Percentiles rank a stretch among this genome's conserved stretches.
These are phyloP conservation scores for Megaleporinus macrocephalus DNA, from an alignment of 2,113 vertebrate species.

Conservation along the genomic window DNA sequence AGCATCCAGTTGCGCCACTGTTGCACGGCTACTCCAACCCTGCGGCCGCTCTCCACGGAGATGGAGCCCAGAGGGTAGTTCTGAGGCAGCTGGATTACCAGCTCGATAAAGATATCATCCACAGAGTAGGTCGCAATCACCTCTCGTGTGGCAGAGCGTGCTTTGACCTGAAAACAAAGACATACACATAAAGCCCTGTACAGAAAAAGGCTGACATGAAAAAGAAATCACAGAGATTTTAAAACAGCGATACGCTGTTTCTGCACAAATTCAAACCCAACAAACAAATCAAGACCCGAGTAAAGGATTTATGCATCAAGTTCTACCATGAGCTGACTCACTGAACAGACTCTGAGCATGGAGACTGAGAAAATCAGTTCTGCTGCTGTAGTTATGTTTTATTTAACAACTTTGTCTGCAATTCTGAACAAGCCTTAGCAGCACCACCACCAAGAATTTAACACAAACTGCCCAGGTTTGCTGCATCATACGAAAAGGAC, in stretches of 20 bases:
- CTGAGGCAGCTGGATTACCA: slow-evolving; percentile 93
- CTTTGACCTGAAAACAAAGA: slow-evolving; percentile 84
- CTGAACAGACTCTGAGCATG: not conserved
- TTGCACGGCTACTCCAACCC: slow-evolving; percentile 96
- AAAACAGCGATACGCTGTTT: too few relatives aligned
- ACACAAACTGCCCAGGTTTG: not conserved
- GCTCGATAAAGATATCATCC: slow-evolving; percentile 96
- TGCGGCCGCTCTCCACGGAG: slow-evolving; percentile 91
- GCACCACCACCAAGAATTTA: not conserved
- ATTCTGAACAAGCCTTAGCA: not conserved
- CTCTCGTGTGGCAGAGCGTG: slow-evolving; percentile 90
- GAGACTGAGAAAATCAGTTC: not conserved
- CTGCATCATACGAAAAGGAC: not conserved
- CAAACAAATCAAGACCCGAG: too few relatives aligned
- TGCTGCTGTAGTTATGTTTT: slow-evolving; percentile 6
- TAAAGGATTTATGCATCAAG: too few relatives aligned
- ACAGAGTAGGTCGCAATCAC: slow-evolving; percentile 96
- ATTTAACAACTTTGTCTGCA: not conserved
- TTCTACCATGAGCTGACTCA: too few relatives aligned
- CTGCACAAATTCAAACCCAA: too few relatives aligned
- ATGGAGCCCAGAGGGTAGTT: slow-evolving; percentile 94
- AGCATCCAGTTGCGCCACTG: slow-evolving; percentile 99
- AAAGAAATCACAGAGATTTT: too few relatives aligned
- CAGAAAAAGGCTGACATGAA: too few relatives aligned
- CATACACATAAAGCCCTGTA: not conserved